Conservation (phyloP, 2,888 invertebrate genomes). For the Aradus depressus region DNA sequence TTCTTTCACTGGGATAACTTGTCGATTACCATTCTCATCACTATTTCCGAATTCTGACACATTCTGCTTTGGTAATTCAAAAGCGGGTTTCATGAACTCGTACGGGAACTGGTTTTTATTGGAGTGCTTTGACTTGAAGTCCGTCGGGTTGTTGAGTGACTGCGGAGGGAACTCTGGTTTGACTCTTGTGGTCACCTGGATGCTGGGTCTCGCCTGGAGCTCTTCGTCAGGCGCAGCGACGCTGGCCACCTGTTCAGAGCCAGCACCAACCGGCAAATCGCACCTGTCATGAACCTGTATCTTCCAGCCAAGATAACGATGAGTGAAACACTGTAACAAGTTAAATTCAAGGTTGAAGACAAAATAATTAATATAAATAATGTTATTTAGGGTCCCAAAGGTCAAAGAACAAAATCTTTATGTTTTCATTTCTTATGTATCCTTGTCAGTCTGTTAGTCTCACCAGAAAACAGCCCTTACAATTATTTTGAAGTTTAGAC, state of each 20-base stretch:
- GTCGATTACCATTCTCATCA: too few relatives aligned
- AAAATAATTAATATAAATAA: background rate
- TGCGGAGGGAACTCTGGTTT: constrained; percentile 40
- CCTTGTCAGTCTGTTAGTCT: too few relatives aligned
- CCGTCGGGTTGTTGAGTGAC: constrained; percentile 15
- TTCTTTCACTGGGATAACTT: constrained; percentile 26
- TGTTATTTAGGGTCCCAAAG: background rate
- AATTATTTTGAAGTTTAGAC: too few relatives aligned
- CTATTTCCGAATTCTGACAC: too few relatives aligned
- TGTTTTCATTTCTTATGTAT: background rate
- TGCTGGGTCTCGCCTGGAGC: constrained; percentile 46
- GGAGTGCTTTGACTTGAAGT: background rate
- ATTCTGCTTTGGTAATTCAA: constrained; percentile 14
- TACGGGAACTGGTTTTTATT: constrained; percentile 22
- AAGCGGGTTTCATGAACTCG: constrained; percentile 21
- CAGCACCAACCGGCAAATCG: constrained; percentile 44
- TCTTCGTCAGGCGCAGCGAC: constrained; percentile 38
- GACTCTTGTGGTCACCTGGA: constrained; percentile 52
- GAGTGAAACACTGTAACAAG: constrained; percentile 71
- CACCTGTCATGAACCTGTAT: constrained; percentile 82
- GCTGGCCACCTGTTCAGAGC: constrained; percentile 43
- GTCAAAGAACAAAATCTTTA: background rate
- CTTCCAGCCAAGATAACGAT: constrained; percentile 89
- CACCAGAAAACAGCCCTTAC: too few relatives aligned
- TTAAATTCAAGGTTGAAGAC: background rate